These are phyloP conservation scores for Lycopodina hypogea DNA, from an alignment of 37 sponge, comb jelly and placozoan species.

Conservation along the genomic window DNA sequence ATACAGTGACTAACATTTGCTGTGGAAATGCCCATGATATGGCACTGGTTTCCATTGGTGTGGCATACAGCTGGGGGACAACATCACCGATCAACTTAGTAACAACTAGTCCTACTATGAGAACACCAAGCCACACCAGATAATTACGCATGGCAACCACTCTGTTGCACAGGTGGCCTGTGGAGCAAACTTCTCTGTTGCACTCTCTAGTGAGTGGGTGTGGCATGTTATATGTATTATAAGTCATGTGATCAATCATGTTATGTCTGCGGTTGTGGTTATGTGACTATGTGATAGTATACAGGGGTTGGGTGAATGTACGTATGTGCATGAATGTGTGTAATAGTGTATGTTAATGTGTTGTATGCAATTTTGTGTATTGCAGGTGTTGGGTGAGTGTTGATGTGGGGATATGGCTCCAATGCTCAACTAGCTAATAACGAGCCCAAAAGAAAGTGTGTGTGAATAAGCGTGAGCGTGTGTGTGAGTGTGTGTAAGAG, in stretches of 20 bases:
- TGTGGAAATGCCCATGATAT: conserved; percentile 84
- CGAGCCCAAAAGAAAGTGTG: conserved; percentile 51
- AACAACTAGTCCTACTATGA: conserved; percentile 11
- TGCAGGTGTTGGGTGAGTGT: conserved; percentile 55
- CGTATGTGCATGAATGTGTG: background rate
- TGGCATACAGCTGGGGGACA: conserved; percentile 83
- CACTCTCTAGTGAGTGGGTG: conserved; percentile 42
- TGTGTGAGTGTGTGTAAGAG: too few species aligned
- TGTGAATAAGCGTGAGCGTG: too few species aligned
- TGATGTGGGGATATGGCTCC: conserved; percentile 71
- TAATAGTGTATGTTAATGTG: too few species aligned
- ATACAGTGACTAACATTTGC: conserved; percentile 65
- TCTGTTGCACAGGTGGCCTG: conserved; percentile 64
- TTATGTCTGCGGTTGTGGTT: too few species aligned
- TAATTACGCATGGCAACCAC: conserved; percentile 36
- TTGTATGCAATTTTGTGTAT: background rate
- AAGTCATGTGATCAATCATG: background rate
- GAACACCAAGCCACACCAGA: conserved; percentile 33
- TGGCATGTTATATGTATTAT: background rate
- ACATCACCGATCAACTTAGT: conserved; percentile 59
- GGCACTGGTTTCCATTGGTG: conserved; percentile 33
- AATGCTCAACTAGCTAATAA: conserved; percentile 80
- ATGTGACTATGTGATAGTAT: too few species aligned
- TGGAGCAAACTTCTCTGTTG: conserved; percentile 72
- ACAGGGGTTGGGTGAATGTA: too few species aligned